Evolutionary conservation across 2,113 vertebrate species (phyloP), one percentile per base, ranked within the genome.

Genomic region (Phrynocephalus versicolor): DNA sequence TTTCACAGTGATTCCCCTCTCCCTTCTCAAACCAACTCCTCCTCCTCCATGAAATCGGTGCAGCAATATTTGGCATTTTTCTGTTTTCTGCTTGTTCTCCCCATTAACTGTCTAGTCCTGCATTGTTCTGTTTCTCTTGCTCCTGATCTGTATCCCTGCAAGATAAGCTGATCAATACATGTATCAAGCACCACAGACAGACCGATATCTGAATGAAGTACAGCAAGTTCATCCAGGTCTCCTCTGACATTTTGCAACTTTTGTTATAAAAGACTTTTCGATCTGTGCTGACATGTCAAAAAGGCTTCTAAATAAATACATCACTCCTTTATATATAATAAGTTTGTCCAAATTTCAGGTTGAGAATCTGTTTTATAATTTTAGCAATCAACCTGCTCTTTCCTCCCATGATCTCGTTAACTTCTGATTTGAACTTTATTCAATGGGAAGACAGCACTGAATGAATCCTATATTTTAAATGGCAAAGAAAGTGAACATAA

Each of bases 191-290:
- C 9, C 37, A 79, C 41, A 85, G 58, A 30, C 0, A 1, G 6
- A 55, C 15, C 0, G 0, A 92, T 45, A 78, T 85, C 82, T 76
- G 60, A 85, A 90, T 60, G 69, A 78, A 58, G 71, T 57, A 89
- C 79, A 91, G 87, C 86, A 87, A 72, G 76, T 88, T 91, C 60
- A 84, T 78, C 33, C 84, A 87, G 55, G 9, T 30, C 19, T 45
- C 69, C 30, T 88, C 23, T 25, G 1, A 65, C 73, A 64, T 89
- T 94, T 64, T 91, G 85, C 73, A 88, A 73, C 70, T 84, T 67
- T 60, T 70, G 37, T 84, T 30, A 15, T 88, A 25, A 23, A 88
- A n/a, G 45, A 21, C 39, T 72, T 74, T 77, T 57, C 64, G 64
- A 81, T 71, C 78, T 71, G 88, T 58, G 73, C 89, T 87, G 86